Percentiles rank a stretch among this genome's conserved stretches.
These are phyloP conservation scores for Pteruthius melanotis DNA, from an alignment of 2,113 vertebrate species.

Conservation along the genomic window DNA sequence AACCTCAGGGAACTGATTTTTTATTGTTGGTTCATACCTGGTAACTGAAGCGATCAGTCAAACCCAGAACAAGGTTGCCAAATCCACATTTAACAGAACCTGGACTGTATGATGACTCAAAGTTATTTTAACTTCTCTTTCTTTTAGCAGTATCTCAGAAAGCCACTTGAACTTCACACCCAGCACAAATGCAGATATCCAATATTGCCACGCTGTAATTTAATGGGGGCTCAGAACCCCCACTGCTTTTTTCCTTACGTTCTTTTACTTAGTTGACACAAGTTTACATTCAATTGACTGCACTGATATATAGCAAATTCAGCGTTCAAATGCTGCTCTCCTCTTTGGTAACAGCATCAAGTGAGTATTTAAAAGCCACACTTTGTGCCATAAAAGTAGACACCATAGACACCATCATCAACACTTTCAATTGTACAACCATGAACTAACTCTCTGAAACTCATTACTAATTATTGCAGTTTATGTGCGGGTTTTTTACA, in stretches of 20 bases:
- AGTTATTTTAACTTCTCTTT: background rate
- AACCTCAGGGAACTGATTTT: fast-evolving
- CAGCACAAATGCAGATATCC: background rate
- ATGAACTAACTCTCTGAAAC: fast-evolving
- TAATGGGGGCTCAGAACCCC: fast-evolving
- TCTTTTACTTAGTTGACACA: background rate
- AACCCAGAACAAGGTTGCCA: background rate
- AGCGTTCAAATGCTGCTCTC: background rate
- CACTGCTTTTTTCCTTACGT: fast-evolving
- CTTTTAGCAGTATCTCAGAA: background rate
- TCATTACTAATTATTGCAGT: fast-evolving
- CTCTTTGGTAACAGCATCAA: background rate
- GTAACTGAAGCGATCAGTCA: background rate
- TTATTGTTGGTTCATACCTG: background rate
- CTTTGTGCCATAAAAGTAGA: background rate
- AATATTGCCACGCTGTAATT: background rate
- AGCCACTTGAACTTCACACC: background rate
- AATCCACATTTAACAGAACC: fast-evolving
- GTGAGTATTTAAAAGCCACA: fast-evolving
- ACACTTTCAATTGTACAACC: fast-evolving
- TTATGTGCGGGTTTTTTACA: fast-evolving
- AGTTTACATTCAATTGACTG: background rate
- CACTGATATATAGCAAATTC: background rate
- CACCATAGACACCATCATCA: fast-evolving
- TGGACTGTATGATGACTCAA: fast-evolving